Percentiles rank a stretch among this genome's conserved stretches.
Evolutionary conservation across 1,140 invertebrate species (phyloP).

Genomic region (Drosophila kikkawai): DNA sequence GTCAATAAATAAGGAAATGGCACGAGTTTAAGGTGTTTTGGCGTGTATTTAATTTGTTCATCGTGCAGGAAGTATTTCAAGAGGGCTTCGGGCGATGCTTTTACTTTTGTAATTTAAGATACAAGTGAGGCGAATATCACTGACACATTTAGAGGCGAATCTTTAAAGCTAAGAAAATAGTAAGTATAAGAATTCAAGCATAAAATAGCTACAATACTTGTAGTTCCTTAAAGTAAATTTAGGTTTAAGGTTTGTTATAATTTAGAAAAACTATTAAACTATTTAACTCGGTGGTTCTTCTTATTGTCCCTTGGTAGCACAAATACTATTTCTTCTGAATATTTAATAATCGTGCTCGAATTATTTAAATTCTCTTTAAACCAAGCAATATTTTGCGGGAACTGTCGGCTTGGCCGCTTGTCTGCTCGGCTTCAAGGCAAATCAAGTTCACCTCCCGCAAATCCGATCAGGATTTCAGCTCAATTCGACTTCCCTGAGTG

Average conservation of each 20-base stretch:
- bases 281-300: not conserved
- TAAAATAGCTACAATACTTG: not conserved
- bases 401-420: not conserved
- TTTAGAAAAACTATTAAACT: not conserved
- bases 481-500: slow-evolving; percentile 29
- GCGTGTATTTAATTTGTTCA: slow-evolving; percentile 47
- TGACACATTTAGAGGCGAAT: not conserved
- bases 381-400: no score
- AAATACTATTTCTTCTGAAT: not conserved
- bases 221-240: not conserved
- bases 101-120: not conserved
- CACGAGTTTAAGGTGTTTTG: slow-evolving; percentile 41
- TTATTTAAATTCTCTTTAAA: no score
- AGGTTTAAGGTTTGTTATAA: not conserved
- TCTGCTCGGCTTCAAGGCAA: slow-evolving; percentile 18
- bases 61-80: slow-evolving; percentile 14
- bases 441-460: slow-evolving; percentile 31
- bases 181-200: not conserved
- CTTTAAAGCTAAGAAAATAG: not conserved
- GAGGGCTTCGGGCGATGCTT: not conserved
- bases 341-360: not conserved
- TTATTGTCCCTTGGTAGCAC: not conserved
- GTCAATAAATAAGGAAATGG: slow-evolving; percentile 54
- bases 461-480: slow-evolving; percentile 45
- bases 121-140: not conserved